phyloP scores from a whole-genome alignment of 2,113 vertebrate genomes.

The Andinoacara biseriatus region DNA sequence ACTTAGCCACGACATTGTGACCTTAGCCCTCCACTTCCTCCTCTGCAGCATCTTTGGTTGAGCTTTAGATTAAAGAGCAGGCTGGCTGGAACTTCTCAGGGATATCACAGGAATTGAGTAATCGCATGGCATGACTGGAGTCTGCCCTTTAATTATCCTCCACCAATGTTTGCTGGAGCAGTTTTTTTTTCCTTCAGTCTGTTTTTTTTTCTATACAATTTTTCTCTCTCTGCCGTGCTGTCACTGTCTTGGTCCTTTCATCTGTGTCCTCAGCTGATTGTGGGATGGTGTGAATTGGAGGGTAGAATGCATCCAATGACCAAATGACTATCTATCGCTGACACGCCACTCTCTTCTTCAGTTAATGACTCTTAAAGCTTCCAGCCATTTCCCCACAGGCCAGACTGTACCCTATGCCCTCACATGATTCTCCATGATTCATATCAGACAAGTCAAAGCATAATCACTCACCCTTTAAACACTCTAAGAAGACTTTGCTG shows the following conservation, averaged over 20 bases:
- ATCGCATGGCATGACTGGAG: constrained; percentile 73
- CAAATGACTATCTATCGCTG: constrained; percentile 63
- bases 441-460: constrained; percentile 64
- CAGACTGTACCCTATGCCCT: neutral
- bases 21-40: constrained; percentile 26
- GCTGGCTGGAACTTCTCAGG: constrained; percentile 55
- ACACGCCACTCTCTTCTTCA: constrained; percentile 68
- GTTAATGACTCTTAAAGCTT: constrained; percentile 56
- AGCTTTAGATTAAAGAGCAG: constrained; percentile 75
- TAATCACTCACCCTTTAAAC: constrained; percentile 9
- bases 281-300: constrained; percentile 74
- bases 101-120: constrained; percentile 78
- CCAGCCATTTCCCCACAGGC: constrained; percentile 25
- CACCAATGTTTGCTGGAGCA: constrained; percentile 54
- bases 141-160: constrained; percentile 79
- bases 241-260: constrained; percentile 73
- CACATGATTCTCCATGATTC: constrained; percentile 59
- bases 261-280: constrained; percentile 72
- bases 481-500: neutral
- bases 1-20: constrained; percentile 46
- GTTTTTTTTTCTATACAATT: constrained; percentile 47
- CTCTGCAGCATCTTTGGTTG: constrained; percentile 43
- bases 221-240: constrained; percentile 38
- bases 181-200: constrained; percentile 33
- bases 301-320: constrained; percentile 56